A percentile compares a stretch with the other conserved stretches of the same genome.
phyloP scores from a whole-genome alignment of 2,888 invertebrate genomes.

The Amitus sp. region DNA sequence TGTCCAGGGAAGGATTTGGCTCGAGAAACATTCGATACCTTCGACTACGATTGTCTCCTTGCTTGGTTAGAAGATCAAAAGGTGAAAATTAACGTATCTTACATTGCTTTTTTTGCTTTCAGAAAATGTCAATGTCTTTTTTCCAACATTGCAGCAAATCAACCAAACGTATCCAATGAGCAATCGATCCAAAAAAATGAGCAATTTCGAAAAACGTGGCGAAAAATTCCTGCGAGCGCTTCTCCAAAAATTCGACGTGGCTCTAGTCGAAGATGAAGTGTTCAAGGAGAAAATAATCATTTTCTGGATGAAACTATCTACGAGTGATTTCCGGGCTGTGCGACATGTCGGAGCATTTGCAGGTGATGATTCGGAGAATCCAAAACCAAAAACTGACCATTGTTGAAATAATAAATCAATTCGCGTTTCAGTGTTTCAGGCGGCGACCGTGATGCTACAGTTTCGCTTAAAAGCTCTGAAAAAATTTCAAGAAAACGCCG shows the following conservation, averaged over 20 bases:
- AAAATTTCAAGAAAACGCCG: not conserved
- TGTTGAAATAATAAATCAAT: not conserved
- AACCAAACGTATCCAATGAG: not conserved
- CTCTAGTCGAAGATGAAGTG: not conserved
- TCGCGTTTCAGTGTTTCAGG: not conserved
- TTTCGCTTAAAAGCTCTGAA: not conserved
- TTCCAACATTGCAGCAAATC: too few species aligned
- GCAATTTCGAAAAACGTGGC: not conserved
- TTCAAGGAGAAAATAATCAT: not conserved
- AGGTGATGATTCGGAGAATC: not conserved
- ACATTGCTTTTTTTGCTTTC: too few species aligned
- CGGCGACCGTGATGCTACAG: not conserved
- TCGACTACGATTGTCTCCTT: not conserved
- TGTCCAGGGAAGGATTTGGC: not conserved
- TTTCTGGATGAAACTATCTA: not conserved
- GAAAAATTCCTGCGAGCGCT: not conserved
- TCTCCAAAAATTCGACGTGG: not conserved
- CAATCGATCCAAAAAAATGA: not conserved
- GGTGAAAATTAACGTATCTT: not conserved
- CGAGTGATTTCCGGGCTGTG: not conserved
- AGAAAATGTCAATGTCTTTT: too few species aligned
- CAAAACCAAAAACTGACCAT: not conserved
- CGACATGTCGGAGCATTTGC: not conserved
- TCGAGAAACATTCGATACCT: not conserved
- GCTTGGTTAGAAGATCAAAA: not conserved